Evolutionary conservation across 2,888 invertebrate genomes (phyloP), one percentile per base, ranked within the genome.

Genomic region (Cephonodes hylas): DNA sequence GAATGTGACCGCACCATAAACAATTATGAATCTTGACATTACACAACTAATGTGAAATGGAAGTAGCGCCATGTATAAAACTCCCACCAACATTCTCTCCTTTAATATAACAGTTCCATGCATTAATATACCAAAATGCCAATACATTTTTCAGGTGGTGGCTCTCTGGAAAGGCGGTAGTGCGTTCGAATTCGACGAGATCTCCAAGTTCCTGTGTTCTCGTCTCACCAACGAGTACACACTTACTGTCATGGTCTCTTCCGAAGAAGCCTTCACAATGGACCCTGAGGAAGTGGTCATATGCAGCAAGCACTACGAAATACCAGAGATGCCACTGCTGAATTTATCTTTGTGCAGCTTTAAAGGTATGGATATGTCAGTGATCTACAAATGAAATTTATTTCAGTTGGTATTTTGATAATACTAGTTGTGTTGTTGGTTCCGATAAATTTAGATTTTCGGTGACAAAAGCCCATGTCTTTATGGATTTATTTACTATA

Each of bases 121-220:
- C 13, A 15, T 5, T n/a, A 5, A 15, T 13, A 10, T 42, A 5
- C 13, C 18, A 1, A n/a, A 5, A 42, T 2, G 7, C 31, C 18
- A 44, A 42, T 42, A 63, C 59, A 2, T 53, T 58, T 70, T 67
- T 1, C 62, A 92, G 91, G 89, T 91, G 15, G 83, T 88, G 58
- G 91, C 88, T 0, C 78, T 92, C 0, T 92, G 91, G 91, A 81
- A 84, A 69, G 91, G 91, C 1, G 91, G 91, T 2, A 78, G 84
- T 18, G 65, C 85, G n/a, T 75, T 74, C 10, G 86, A 91, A 46
- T 88, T 89, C 25, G 73, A 79, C 0, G 84, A 86, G 42, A 85
- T 92, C 38, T 84, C 84, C 0, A 80, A 81, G 58, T 87, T 84
- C 66, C 78, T 91, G 0, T 69, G 72, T 0, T 66, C 83, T 0